These are phyloP conservation scores for Rhipidura dahli DNA, from an alignment of 2,113 vertebrate species.

Conservation along the genomic window DNA sequence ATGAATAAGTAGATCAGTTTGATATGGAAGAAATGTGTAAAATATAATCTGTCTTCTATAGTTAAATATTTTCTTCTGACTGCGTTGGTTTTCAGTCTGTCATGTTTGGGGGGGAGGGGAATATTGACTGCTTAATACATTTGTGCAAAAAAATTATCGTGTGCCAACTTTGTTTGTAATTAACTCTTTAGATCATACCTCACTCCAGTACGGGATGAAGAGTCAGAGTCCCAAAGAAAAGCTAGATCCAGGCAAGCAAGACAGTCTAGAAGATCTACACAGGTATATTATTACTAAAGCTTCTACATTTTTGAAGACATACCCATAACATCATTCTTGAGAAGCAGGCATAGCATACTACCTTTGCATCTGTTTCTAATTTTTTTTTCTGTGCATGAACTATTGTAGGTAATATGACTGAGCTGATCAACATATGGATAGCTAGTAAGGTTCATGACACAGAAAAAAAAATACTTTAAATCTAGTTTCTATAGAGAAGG, in stretches of 20 bases:
- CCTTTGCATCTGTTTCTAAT: not conserved
- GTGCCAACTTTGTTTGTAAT: constrained; percentile 44
- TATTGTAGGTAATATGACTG: not conserved
- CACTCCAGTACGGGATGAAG: constrained; percentile 97
- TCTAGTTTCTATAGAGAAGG: not conserved
- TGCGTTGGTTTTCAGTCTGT: not conserved
- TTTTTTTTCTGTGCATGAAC: not conserved
- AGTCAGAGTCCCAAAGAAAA: constrained; percentile 98
- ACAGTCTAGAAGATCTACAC: constrained; percentile 96
- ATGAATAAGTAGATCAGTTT: not conserved
- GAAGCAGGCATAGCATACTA: not conserved
- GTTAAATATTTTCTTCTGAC: not conserved
- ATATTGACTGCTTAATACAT: not conserved
- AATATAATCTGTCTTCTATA: not conserved
- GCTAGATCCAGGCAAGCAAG: constrained; percentile 97
- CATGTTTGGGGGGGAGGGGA: fast-evolving
- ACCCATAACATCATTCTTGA: not conserved
- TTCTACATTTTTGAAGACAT: not conserved
- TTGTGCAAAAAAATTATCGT: not conserved
- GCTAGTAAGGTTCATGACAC: not conserved
- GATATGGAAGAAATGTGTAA: not conserved
- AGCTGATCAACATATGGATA: not conserved
- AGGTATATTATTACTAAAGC: constrained; percentile 72
- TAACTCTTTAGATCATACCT: constrained; percentile 88
- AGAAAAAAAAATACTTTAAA: not conserved